Base-by-base conservation (phyloP, 2,888 invertebrate species). In the Gasteruption jaculator region DNA sequence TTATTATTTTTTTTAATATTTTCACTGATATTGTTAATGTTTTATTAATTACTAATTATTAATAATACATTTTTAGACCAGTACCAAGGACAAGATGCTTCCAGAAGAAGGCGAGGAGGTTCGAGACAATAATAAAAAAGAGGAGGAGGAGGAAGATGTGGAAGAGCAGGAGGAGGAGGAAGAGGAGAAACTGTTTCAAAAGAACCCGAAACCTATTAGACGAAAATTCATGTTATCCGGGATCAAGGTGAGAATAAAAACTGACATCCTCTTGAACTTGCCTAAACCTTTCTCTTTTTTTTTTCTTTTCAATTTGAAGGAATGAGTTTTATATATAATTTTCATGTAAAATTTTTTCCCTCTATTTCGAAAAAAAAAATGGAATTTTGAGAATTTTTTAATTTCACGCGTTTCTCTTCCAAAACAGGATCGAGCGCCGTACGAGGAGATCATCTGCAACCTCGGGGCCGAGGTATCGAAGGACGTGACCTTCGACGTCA, bases 401-500 rank as follows among this genome's bases (percentile, higher is more conserved):
- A 16, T 24, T 22, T 26, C 24, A n/a, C n/a, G n/a, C n/a, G n/a
- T n/a, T n/a, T n/a, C n/a, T n/a, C n/a, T n/a, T n/a, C n/a, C n/a
- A n/a, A n/a, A n/a, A 42, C 50, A 79, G 77, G 78, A 78, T 18
- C 74, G 73, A 51, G 66, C 73, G 14, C 73, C 74, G 4, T 78
- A 78, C 49, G 75, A 75, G 16, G 70, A 74, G 12, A 72, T 80
- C 52, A 78, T 86, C 38, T 60, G 62, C 25, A 59, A 72, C 3
- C 71, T 86, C 1, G 88, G 88, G 27, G 90, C 84, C 0, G 72
- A 69, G 11, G 76, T 86, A 7, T 76, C 79, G 7, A 77, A 78
- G 6, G 72, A 76, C 0, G 48, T 68, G 6, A 56, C 60, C 51
- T 85, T 78, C 58, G 84, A 90, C 61, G 71, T 76, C 0, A 68